These are phyloP conservation scores for Tenodera sinensis DNA, from an alignment of 2,888 invertebrate species.

Conservation along the genomic window DNA sequence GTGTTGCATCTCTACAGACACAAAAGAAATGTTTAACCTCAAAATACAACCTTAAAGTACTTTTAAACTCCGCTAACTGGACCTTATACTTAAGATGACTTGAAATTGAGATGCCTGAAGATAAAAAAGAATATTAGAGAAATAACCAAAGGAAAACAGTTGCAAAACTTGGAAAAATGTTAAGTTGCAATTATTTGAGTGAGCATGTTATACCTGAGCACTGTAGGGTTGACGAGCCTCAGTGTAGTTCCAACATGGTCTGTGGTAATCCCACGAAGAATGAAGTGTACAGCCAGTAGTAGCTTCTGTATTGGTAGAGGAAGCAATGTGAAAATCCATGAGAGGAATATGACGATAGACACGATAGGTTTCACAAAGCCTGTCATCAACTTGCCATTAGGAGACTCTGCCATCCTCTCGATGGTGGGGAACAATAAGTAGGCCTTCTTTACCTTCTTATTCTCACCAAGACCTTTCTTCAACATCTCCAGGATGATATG, in stretches of 20 bases:
- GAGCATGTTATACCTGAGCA: not conserved
- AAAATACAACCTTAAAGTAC: too few relatives aligned
- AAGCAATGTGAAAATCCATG: conserved; percentile 52
- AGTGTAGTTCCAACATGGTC: conserved; percentile 16
- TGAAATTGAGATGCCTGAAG: too few relatives aligned
- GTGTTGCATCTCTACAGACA: too few relatives aligned
- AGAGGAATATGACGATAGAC: conserved; percentile 47
- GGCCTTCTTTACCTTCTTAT: conserved; percentile 50
- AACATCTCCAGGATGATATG: conserved; percentile 76
- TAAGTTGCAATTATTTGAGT: too few relatives aligned
- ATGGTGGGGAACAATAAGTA: conserved; percentile 84
- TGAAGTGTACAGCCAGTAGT: conserved; percentile 55
- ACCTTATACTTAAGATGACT: too few relatives aligned
- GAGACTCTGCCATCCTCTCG: conserved; percentile 73
- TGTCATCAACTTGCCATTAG: conserved; percentile 69
- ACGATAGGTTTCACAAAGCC: conserved; percentile 53
- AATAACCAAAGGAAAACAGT: too few relatives aligned
- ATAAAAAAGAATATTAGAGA: too few relatives aligned
- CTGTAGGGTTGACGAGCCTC: conserved; percentile 20
- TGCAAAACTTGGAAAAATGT: too few relatives aligned
- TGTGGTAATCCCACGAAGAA: conserved; percentile 22
- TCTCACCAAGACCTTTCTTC: conserved; percentile 39
- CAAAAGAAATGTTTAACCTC: too few relatives aligned
- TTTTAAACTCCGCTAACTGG: too few relatives aligned
- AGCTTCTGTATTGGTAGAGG: conserved; percentile 52